Base-by-base conservation (phyloP, 1,140 invertebrate species). In the Amyelois transitella region DNA sequence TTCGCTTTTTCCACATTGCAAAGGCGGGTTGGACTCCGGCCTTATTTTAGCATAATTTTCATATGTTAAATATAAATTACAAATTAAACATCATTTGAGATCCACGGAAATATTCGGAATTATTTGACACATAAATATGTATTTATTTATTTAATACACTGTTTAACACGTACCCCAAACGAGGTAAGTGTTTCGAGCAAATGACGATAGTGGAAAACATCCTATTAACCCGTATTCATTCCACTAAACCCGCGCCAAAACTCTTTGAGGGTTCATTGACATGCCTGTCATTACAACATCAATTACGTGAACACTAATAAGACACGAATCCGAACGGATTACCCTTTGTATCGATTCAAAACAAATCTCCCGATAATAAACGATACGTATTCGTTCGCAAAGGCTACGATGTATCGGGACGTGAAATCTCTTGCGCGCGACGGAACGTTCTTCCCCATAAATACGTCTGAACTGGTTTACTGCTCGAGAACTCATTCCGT, bases 371-470 rank as follows among this genome's bases (percentile, higher is more conserved):
- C 6, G 45, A 48, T 48, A 48, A 48, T 48, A 48, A 48, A 48
- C 45, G 45, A 48, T 48, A 48, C 20, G 18, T 19, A 48, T 48
- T 8, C 43, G 43, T 45, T 21, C 45, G 45, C 45, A 21, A 60
- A 70, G 60, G 68, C 64, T 71, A 64, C 61, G 60, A 70, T 62
- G 68, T 66, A 74, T 66, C 61, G 65, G 68, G 49, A 65, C 68
- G 64, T 64, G 63, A 74, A 73, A 69, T 66, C 64, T 64, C 53
- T 64, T 48, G 43, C 53, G 52, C 63, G 51, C 54, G 48, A 53
- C 57, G 58, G 45, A 18, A 21, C 45, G 45, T 21, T 20, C 65
- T 63, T 57, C 48, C 52, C 59, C 43, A 68, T 64, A 69, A 64
- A 58, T 72, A 69, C 60, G 50, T 55, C 50, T 19, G 24, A 32